Evolutionary conservation across 2,888 invertebrate genomes (phyloP), one percentile per base, ranked within the genome.

Genomic region (Synergus gifuensis): DNA sequence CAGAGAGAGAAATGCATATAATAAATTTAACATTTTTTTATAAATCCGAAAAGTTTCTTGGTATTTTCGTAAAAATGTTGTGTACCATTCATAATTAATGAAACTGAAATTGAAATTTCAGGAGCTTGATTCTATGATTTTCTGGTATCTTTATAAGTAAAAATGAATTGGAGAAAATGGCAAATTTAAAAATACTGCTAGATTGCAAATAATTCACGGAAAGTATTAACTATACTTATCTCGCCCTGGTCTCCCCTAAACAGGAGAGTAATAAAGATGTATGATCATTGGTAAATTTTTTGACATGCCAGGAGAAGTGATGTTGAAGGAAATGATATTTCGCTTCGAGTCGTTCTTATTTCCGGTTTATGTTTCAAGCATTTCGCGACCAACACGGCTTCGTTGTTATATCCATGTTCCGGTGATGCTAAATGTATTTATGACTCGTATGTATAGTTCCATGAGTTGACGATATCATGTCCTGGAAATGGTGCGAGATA

Each of bases 401-500:
- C 49, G 62, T 36, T 44, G 58, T 46, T 62, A 62, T 22, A 73
- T 28, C 16, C 12, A 40, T 54, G 18, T 73, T 40, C 49, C 54
- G 49, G 40, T 54, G 69, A 49, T n/a, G 36, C 54, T 54, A 22
- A 58, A 44, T 54, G 42, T 66, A 76, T 78, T 76, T 80, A 78
- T 73, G 44, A 54, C 58, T 73, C 69, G 76, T 64, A 76, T 81
- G 76, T 28, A 28, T 46, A 77, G 46, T 78, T 76, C 46, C 66
- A 64, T 54, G 58, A 78, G 78, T 77, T 76, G 73, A 62, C 78
- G 78, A 81, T 82, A 79, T 82, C 79, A 81, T 82, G 78, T 78
- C 49, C 16, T 64, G 62, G 63, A 62, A 79, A 78, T 44, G 76
- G 73, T 66, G 66, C 64, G 76, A 62, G 78, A 78, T 49, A 44